These are phyloP conservation scores for Mythimna loreyi DNA, from an alignment of 2,888 invertebrate genomes.

Conservation along the genomic window DNA sequence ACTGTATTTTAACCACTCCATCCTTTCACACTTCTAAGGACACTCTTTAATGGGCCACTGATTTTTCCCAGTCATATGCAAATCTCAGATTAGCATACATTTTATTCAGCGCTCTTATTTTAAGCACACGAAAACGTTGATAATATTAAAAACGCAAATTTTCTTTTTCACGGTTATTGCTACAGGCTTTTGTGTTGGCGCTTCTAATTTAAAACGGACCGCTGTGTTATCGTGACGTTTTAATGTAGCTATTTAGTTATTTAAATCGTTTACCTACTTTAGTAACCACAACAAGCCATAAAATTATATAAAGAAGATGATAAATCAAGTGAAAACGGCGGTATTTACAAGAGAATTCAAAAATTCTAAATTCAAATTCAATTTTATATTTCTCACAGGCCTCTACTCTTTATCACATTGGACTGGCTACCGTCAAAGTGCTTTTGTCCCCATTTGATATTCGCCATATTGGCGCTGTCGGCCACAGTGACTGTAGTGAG, in stretches of 20 bases:
- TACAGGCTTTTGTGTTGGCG: conserved; percentile 59
- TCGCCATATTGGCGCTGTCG: too few species aligned
- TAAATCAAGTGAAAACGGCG: neutral
- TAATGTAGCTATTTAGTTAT: conserved; percentile 40
- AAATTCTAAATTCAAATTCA: too few species aligned
- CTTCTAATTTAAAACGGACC: conserved; percentile 56
- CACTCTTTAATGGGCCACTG: conserved; percentile 85
- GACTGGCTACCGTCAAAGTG: too few species aligned
- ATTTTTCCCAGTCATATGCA: conserved; percentile 87
- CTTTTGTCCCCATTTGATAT: too few species aligned
- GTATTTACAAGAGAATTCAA: too few species aligned
- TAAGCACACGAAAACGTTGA: conserved; percentile 72
- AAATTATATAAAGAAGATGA: conserved; percentile 39
- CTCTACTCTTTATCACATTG: too few species aligned
- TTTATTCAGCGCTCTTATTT: conserved; percentile 76
- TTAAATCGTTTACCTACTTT: conserved; percentile 45
- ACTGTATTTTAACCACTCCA: conserved; percentile 72
- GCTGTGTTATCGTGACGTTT: conserved; percentile 42
- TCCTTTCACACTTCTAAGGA: conserved; percentile 75
- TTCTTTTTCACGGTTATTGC: conserved; percentile 65
- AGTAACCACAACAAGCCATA: conserved; percentile 29
- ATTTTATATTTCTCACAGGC: too few species aligned
- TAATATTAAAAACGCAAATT: conserved; percentile 76
- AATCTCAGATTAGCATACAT: conserved; percentile 85
- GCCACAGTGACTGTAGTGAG: too few species aligned